These are phyloP conservation scores for Aurelia aurita DNA, from an alignment of 30 jellyfish, hydroid and myxozoan species.

Conservation along the genomic window DNA sequence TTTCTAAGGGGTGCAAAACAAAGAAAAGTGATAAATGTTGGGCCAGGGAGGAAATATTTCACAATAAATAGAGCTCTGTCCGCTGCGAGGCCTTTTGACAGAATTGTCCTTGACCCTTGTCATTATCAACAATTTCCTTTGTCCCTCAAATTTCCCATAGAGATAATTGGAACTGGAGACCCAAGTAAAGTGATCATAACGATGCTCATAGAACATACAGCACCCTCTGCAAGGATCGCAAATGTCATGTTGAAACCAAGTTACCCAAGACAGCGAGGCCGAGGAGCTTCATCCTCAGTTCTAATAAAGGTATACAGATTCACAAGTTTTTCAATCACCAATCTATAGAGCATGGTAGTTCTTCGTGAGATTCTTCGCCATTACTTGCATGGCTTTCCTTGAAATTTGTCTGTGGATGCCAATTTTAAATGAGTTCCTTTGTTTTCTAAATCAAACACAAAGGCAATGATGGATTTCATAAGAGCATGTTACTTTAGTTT, in stretches of 20 bases:
- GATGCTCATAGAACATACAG: constrained; percentile 79
- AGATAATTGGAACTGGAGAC: constrained; percentile 83
- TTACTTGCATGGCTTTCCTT: no score
- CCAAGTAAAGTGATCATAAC: constrained; percentile 77
- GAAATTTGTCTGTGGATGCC: no score
- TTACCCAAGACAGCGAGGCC: constrained; percentile 79
- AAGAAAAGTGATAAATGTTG: constrained; percentile 74
- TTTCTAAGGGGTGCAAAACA: constrained; percentile 62
- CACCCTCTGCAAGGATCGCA: constrained; percentile 74
- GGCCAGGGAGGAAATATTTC: constrained; percentile 73
- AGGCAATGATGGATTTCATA: no score
- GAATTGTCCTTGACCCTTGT: constrained; percentile 68
- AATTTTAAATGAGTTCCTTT: no score
- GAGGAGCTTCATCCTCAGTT: constrained; percentile 74
- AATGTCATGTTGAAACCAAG: constrained; percentile 78
- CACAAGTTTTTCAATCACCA: no score
- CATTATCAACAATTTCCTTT: constrained; percentile 83
- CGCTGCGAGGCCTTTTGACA: constrained; percentile 82
- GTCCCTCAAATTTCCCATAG: constrained; percentile 80
- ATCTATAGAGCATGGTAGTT: no score
- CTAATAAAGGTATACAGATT: constrained; percentile 57
- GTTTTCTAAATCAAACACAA: no score
- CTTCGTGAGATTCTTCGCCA: no score
- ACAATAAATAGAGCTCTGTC: constrained; percentile 83
- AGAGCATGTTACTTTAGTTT: no score